Base-by-base conservation (phyloP, 2,797 vertebrate genomes). In the Acropternis orthonyx region DNA sequence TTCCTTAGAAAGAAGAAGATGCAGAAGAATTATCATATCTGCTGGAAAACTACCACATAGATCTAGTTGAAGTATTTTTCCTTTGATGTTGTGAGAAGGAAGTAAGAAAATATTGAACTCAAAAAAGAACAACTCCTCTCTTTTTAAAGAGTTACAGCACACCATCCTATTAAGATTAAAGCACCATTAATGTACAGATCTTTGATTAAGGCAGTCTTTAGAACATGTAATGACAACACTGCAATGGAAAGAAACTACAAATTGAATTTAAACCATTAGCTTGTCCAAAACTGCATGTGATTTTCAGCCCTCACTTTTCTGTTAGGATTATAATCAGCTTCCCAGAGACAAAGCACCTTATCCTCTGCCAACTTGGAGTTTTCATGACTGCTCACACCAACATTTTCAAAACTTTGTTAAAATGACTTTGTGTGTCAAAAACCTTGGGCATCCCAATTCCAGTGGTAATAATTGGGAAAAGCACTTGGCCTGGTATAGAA, bases 381-480 rank as follows among this genome's bases (percentile, higher is more conserved):
- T 78, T 84, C 48, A 49, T 37, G 41, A 76, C 32, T 76, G 63
- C 44, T 85, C 62, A 49, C 32, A 86, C 24, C 26, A 85, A 62
- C 3, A 4, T 62, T 84, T 94, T 34, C 21, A 89, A 86, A 94
- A 82, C 43, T 84, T 72, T n/a, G 23, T 76, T 75, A 48, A 92
- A 92, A 82, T 69, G 17, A 92, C 67, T 85, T 87, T 5, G 7
- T 7, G n/a, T 32, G 67, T 79, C 62, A 95, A 91, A 94, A 85
- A 36, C 27, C 43, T 73, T 0, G 1, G 34, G 52, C 77, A 86
- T 52, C 17, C 56, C 67, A 75, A 80, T 66, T 93, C 62, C 78
- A 83, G 32, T 21, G 54, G 68, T 24, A 76, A 27, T 91, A 95
- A 95, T 44, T 86, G 22, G 76, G 55, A 69, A 92, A 94, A 95